A percentile compares a stretch with the other conserved stretches of the same genome.
Conservation (phyloP, 2,797 vertebrate genomes). For the Distichodus sexfasciatus region DNA sequence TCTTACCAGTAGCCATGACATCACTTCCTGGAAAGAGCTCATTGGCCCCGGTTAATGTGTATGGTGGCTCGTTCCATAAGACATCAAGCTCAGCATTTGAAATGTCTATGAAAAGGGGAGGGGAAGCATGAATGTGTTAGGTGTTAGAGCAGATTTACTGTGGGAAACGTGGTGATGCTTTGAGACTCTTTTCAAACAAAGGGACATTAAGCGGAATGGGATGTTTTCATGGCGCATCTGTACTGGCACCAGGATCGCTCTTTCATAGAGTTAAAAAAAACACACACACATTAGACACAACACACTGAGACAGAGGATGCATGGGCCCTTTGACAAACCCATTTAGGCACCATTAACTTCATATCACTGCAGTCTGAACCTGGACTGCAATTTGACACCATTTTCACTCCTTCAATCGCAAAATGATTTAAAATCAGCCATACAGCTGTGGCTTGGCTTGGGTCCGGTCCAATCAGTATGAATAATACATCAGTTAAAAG, state of each 20-base stretch:
- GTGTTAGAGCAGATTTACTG: constrained; percentile 30
- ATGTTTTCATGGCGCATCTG: not conserved
- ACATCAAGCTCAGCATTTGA: constrained; percentile 77
- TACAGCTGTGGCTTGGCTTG: constrained; percentile 39
- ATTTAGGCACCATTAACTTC: not conserved
- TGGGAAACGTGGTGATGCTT: constrained; percentile 4
- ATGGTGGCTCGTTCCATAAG: constrained; percentile 75
- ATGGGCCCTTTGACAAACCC: constrained; percentile 23
- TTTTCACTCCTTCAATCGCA: not conserved
- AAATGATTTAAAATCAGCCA: not conserved
- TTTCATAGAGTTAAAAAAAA: not conserved
- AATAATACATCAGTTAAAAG: constrained; percentile 16
- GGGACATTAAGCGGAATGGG: not conserved
- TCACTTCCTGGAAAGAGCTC: constrained; percentile 72
- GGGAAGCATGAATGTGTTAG: constrained; percentile 21
- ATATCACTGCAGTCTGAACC: not conserved
- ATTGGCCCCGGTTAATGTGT: constrained; percentile 67
- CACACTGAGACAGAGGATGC: not conserved
- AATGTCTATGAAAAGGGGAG: constrained; percentile 65
- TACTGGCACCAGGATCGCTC: not conserved
- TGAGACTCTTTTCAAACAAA: not conserved
- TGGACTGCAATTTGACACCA: not conserved
- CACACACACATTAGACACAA: constrained; percentile 12
- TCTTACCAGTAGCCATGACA: constrained; percentile 77
- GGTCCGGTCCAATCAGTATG: not conserved